Percentiles rank a stretch among this genome's conserved stretches.
These are phyloP conservation scores for Sakesphorus luctuosus DNA, from an alignment of 2,113 vertebrate genomes.

Conservation along the genomic window DNA sequence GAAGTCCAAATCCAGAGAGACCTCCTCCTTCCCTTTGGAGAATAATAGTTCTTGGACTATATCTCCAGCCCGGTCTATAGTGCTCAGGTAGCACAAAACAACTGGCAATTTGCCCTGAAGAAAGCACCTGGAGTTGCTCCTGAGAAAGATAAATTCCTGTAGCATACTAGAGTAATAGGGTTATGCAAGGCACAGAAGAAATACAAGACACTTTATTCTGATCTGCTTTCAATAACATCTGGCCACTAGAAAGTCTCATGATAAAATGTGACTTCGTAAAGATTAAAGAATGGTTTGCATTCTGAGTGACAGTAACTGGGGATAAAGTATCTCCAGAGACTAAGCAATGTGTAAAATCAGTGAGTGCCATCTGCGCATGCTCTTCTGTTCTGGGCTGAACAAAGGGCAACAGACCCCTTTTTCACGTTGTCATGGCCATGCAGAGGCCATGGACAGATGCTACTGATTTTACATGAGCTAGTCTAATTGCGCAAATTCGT, in stretches of 20 bases:
- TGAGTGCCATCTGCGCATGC: neutral
- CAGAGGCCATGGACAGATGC: neutral
- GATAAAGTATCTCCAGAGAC: neutral
- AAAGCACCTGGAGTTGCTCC: neutral
- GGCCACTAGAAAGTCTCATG: neutral
- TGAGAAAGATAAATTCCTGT: neutral
- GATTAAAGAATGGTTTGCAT: neutral
- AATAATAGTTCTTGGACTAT: neutral
- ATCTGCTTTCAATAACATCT: neutral
- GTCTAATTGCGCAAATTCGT: neutral
- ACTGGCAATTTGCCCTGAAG: neutral
- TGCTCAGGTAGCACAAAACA: neutral
- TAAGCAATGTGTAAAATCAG: neutral
- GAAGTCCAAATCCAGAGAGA: conserved; percentile 36
- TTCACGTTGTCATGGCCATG: neutral
- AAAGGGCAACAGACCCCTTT: neutral
- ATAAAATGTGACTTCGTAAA: neutral
- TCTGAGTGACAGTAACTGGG: neutral
- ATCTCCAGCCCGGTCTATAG: neutral
- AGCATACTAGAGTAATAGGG: accelerated
- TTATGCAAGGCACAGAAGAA: neutral
- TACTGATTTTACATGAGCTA: neutral
- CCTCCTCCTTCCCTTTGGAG: neutral
- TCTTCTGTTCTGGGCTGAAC: neutral
- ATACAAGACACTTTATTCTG: neutral